phyloP scores from a whole-genome alignment of 2,797 vertebrate genomes.

The Fistularia commersonii region DNA sequence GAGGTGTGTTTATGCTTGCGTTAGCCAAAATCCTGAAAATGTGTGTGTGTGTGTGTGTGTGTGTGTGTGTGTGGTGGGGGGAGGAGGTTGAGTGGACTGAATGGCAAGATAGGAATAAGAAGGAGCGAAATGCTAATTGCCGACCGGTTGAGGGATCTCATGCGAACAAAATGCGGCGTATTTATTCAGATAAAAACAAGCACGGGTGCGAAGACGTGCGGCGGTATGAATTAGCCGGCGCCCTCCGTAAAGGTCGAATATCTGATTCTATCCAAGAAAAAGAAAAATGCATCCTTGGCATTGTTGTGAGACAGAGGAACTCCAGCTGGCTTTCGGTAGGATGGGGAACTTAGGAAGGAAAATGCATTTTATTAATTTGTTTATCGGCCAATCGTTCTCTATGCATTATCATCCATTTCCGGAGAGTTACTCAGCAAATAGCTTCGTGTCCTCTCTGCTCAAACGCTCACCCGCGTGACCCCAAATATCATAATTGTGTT shows the following conservation, averaged over 20 bases:
- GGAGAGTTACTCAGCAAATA: no score
- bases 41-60: constrained; percentile 8
- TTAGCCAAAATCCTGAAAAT: constrained; percentile 49
- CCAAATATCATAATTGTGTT: constrained; percentile 4
- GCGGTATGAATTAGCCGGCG: no score
- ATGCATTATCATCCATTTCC: no score
- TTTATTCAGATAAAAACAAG: constrained; percentile 19
- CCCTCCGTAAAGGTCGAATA: neutral
- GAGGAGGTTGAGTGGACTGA: constrained; percentile 1
- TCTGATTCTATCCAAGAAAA: neutral
- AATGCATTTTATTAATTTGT: neutral
- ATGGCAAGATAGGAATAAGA: constrained; percentile 20
- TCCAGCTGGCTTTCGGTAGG: neutral
- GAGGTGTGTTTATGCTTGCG: constrained; percentile 61
- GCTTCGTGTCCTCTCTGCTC: no score
- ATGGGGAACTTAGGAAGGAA: neutral
- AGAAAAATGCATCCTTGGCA: neutral
- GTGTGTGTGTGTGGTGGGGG: no score
- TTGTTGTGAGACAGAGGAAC: neutral
- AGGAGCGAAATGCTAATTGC: constrained; percentile 28
- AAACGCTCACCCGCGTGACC: neutral
- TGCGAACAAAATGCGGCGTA: constrained; percentile 20
- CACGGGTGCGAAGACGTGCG: neutral
- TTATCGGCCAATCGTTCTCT: no score
- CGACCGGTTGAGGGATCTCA: constrained; percentile 46